Conservation (phyloP, 1,140 invertebrate genomes). For the Drosophila pachea region DNA sequence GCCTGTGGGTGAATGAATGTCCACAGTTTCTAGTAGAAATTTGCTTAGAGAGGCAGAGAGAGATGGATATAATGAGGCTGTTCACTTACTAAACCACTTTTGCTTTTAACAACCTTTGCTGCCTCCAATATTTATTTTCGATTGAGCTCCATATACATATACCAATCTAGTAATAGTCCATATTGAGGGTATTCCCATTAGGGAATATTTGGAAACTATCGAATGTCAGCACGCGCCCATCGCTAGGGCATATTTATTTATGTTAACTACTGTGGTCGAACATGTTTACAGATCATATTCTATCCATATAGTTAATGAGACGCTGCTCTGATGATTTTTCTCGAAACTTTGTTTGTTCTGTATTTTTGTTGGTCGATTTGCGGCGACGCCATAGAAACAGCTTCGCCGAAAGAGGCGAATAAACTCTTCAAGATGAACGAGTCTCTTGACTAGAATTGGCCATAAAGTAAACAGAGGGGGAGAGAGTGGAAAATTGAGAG, state of each 20-base stretch:
- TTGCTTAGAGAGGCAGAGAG: too few species aligned
- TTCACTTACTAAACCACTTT: too few species aligned
- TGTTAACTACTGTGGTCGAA: background rate
- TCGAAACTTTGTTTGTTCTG: conserved; percentile 15
- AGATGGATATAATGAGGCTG: too few species aligned
- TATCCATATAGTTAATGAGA: conserved; percentile 9
- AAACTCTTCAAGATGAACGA: conserved; percentile 76
- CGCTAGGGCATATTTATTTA: background rate
- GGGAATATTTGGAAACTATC: background rate
- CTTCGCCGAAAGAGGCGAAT: conserved; percentile 64
- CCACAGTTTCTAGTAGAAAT: too few species aligned
- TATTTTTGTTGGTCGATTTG: conserved; percentile 39
- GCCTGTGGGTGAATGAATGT: too few species aligned
- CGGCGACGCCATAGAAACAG: conserved; percentile 65
- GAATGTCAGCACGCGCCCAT: background rate
- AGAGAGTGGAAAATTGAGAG: background rate
- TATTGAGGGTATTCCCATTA: background rate
- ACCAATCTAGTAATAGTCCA: too few species aligned
- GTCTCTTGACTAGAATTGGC: conserved; percentile 55
- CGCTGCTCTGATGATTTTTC: conserved; percentile 3
- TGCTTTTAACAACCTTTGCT: too few species aligned
- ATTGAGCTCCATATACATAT: too few species aligned
- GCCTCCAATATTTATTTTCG: too few species aligned
- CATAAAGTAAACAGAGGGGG: background rate
- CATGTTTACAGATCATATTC: conserved; percentile 1